Conservation (phyloP, 2,888 invertebrate genomes). For the Drosophila kanekoi region DNA sequence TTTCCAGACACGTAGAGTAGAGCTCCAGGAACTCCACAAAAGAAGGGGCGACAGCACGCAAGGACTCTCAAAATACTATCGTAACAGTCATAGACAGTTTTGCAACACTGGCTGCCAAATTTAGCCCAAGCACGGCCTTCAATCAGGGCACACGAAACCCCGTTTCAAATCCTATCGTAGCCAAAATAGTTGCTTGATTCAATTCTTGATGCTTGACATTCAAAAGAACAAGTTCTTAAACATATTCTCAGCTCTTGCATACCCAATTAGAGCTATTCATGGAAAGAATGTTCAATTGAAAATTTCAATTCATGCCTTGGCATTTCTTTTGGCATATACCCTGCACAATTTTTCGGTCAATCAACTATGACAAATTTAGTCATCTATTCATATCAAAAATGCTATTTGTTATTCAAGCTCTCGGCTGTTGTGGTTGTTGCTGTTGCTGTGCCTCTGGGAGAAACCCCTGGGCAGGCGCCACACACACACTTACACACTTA, state of each 20-base stretch:
- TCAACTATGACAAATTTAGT: slow-evolving; percentile 63
- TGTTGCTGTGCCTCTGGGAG: slow-evolving; percentile 24
- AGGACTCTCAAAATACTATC: too few relatives aligned
- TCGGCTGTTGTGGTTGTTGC: slow-evolving; percentile 18
- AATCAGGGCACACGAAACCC: neutral
- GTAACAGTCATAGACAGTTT: neutral
- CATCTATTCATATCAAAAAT: slow-evolving; percentile 55
- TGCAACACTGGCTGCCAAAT: neutral
- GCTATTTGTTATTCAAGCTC: slow-evolving; percentile 58
- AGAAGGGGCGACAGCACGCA: too few relatives aligned
- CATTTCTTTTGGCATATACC: slow-evolving; percentile 4
- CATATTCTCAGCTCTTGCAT: neutral
- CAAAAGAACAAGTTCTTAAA: neutral
- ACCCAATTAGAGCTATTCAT: slow-evolving; percentile 43
- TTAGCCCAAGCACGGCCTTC: too few relatives aligned
- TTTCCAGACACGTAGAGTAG: too few relatives aligned
- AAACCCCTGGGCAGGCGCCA: slow-evolving; percentile 11
- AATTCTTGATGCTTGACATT: neutral
- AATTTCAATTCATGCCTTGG: slow-evolving; percentile 10
- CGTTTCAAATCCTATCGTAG: neutral
- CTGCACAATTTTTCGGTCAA: slow-evolving; percentile 63
- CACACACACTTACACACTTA: neutral
- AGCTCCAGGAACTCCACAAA: too few relatives aligned
- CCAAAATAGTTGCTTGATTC: neutral
- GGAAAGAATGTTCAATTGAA: slow-evolving; percentile 5